Evolutionary conservation across 1,140 invertebrate species (phyloP), one percentile per base, ranked within the genome.

Genomic region (Episyrphus balteatus): DNA sequence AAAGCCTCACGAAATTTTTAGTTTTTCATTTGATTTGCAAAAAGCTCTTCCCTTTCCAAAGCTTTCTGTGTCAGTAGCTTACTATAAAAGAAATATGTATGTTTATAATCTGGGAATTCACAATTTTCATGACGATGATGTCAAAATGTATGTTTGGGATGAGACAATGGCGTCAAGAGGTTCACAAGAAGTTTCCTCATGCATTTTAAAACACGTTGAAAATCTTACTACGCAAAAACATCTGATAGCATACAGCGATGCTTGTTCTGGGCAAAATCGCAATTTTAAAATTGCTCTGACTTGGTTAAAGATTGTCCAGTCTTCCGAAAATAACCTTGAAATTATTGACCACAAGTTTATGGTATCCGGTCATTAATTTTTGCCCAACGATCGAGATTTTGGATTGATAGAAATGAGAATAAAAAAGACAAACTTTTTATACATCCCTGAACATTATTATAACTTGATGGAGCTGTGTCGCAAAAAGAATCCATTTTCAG

Each of bases 281-380:
- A 64, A 64, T 50, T 42, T 58, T 46, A 50, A 61, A 56, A 48
- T 59, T 49, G 47, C 50, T 44, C 55, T 58, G 46, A 57, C 51
- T 50, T 56, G 52, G 46, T 53, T 60, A 41, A 57, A 51, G 42
- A 34, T 57, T 57, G 49, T 56, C 41, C 55, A 57, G 50, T 47
- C 52, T 31, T 31, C 39, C 14, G 50, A 58, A 45, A 58, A 55
- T 50, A 51, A 54, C 41, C 46, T 56, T 30, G 50, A 58, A 31
- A 52, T 58, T 21, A 56, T 58, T 5, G 52, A 56, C 31, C 55
- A 62, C 36, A 61, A 57, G 54, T 59, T 60, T 56, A 53, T 59
- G 46, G 9, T 58, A 32, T 55, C 51, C 21, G 50, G 52, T 13
- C 53, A 61, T 48, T 59, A 50, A 26, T 61, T 46, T 48, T 51